Base-by-base conservation (phyloP, 2,888 invertebrate species). In the Drosophila picticornis region DNA sequence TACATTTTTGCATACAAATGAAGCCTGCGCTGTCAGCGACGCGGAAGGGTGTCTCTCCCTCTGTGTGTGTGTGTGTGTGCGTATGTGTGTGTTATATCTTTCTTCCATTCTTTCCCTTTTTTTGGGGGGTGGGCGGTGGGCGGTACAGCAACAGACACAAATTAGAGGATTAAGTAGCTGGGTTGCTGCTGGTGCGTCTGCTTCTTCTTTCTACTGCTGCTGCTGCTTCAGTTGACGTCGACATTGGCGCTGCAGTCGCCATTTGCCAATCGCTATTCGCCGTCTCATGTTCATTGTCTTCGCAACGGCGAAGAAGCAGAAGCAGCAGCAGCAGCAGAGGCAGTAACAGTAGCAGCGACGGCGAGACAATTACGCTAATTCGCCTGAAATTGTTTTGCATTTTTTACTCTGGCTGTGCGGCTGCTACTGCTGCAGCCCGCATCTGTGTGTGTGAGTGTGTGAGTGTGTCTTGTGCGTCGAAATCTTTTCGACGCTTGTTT, bases 341-440 rank as follows among this genome's bases (percentile, higher is more conserved):
- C 11, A 60, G 60, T 34, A 36, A 32, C 43, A 32, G 57, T 62
- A 62, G 55, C 55, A 57, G 64, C 56, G 58, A 77, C 74, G 88
- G 84, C 77, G 81, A 91, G 86, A 85, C 90, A 90, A 89, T 90
- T 90, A 88, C 86, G 90, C 88, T 91, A 91, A 90, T 90, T 91
- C 90, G 81, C 77, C 77, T 86, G 83, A 91, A 89, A 91, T 90
- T 86, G 91, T 90, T 86, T 86, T 86, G 88, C 90, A 90, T 89
- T 86, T 90, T 87, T 65, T 63, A 52, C 50, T 48, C 38, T 70
- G 48, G 43, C 63, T 57, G 11, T 38, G 25, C 40, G 57, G 52
- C 61, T 64, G 38, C 55, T 56, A 68, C 67, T 56, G 73, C 63
- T 63, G 77, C 79, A 80, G 72, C 68, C 72, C 76, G 76, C 72